Percentiles rank a stretch among this genome's conserved stretches.
These are phyloP conservation scores for Numenius arquata DNA, from an alignment of 2,113 vertebrate species.

Conservation along the genomic window DNA sequence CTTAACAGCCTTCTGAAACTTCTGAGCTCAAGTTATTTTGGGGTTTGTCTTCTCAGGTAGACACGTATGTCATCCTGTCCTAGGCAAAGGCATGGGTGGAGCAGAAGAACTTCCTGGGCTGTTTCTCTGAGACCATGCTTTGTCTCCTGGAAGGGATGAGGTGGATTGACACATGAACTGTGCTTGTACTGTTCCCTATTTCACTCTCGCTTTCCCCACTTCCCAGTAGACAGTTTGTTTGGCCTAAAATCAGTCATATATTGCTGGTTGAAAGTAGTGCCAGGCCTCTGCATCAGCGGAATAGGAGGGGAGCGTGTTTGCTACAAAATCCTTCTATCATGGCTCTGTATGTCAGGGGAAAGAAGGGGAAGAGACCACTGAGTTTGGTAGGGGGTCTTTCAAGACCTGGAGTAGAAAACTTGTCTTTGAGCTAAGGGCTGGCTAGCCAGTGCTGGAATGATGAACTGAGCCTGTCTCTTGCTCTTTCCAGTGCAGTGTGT, in stretches of 20 bases:
- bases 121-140: background rate
- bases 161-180: background rate
- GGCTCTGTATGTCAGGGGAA: background rate
- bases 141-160: background rate
- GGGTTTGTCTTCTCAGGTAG: background rate
- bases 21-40: background rate
- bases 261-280: background rate
- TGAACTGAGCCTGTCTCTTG: background rate
- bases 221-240: background rate
- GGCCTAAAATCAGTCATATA: background rate
- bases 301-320: background rate
- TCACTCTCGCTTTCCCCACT: background rate
- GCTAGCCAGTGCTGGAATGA: background rate
- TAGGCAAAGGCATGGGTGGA: background rate
- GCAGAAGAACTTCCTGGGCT: background rate
- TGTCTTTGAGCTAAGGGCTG: background rate
- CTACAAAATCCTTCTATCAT: background rate
- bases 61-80: background rate
- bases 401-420: background rate
- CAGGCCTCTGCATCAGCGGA: background rate
- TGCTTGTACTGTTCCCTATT: background rate
- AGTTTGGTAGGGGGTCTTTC: background rate
- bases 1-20: background rate
- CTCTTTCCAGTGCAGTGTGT: background rate
- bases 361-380: background rate